Conservation (phyloP, 1,140 invertebrate species). For the Drosophila takahashii region DNA sequence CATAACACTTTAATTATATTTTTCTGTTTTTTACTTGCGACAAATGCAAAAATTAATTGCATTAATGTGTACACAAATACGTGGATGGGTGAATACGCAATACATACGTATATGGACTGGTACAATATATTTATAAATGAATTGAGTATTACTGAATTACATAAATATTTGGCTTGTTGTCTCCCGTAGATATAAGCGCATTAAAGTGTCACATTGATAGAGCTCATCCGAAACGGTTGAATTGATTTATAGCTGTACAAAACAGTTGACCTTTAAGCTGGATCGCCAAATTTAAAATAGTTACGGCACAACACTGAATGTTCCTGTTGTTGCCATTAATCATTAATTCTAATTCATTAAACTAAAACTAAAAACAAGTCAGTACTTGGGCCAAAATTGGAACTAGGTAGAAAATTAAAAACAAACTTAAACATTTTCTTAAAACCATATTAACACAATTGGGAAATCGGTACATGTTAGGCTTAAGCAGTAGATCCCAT, state of each 20-base stretch:
- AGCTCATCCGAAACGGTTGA: conserved; percentile 5
- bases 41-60: conserved; percentile 71
- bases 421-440: no score
- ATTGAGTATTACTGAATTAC: conserved; percentile 60
- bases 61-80: conserved; percentile 51
- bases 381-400: no score
- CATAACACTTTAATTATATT: conserved; percentile 62
- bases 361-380: no score
- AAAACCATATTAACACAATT: no score
- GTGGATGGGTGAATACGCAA: neutral
- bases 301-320: no score
- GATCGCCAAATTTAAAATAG: no score
- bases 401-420: no score
- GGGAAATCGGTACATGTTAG: no score
- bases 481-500: no score
- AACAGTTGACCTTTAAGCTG: neutral
- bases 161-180: conserved; percentile 63
- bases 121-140: conserved; percentile 60
- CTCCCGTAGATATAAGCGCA: conserved; percentile 39
- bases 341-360: no score
- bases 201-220: conserved; percentile 45
- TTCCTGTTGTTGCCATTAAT: no score
- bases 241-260: conserved; percentile 9
- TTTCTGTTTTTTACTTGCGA: conserved; percentile 50
- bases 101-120: neutral